Conservation (phyloP, 2,113 vertebrate species). For the Nerophis ophidion region DNA sequence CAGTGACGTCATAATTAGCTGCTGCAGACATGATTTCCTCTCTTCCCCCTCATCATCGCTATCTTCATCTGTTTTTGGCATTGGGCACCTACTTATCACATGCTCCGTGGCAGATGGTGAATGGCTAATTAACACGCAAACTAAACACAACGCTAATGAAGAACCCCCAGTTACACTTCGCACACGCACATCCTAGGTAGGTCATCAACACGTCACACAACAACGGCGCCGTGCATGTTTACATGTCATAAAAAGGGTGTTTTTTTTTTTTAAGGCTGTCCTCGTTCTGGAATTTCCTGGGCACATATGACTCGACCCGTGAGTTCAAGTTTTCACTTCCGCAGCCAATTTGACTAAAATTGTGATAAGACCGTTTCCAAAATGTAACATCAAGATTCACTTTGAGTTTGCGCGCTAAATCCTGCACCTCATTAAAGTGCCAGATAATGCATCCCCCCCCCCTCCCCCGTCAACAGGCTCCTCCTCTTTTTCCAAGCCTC, state of each 20-base stretch:
- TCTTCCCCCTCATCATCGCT: neutral
- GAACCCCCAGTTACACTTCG: constrained; percentile 12
- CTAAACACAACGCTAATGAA: constrained; percentile 36
- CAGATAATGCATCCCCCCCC: neutral
- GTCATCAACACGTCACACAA: too few relatives aligned
- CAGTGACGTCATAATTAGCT: constrained; percentile 50
- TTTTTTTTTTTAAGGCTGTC: too few relatives aligned
- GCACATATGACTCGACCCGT: too few relatives aligned
- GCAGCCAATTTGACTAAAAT: constrained; percentile 11
- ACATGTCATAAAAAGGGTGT: too few relatives aligned
- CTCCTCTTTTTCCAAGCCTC: neutral
- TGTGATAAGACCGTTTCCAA: constrained; percentile 18
- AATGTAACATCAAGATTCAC: constrained; percentile 2
- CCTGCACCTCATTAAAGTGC: constrained; percentile 11
- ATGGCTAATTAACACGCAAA: constrained; percentile 45
- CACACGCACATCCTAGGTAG: too few relatives aligned
- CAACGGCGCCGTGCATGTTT: too few relatives aligned
- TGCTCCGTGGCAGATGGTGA: constrained; percentile 51
- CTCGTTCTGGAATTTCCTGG: too few relatives aligned
- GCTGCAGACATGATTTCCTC: neutral
- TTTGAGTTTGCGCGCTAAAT: constrained; percentile 1
- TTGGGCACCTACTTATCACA: constrained; percentile 41
- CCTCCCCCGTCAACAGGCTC: neutral
- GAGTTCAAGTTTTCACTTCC: too few relatives aligned
- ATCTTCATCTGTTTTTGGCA: constrained; percentile 41